Evolutionary conservation across 2,888 invertebrate species (phyloP).

Genomic region (Patella caerulea): DNA sequence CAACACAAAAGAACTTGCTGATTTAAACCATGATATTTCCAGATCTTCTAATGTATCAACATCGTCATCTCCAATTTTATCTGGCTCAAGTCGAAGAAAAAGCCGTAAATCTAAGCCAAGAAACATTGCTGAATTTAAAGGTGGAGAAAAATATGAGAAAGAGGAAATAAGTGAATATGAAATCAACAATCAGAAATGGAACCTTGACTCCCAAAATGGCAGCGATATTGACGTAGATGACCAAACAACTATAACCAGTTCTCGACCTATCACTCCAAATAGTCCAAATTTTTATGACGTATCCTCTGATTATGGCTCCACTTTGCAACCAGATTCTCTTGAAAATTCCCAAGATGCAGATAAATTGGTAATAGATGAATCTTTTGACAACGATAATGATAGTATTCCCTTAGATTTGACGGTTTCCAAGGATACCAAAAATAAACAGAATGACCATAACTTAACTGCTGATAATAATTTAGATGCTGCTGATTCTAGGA

Average conservation of each 20-base stretch:
- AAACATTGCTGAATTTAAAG: conserved; percentile 74
- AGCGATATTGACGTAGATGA: conserved; percentile 3
- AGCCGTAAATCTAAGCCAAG: conserved; percentile 76
- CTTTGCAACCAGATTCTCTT: neutral
- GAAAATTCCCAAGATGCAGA: conserved; percentile 8
- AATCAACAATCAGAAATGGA: conserved; percentile 51
- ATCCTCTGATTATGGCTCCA: conserved; percentile 18
- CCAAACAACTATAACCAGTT: neutral
- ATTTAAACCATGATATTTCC: conserved; percentile 19
- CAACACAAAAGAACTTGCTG: conserved; percentile 19
- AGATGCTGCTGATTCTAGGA: conserved; percentile 13
- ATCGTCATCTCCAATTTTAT: neutral
- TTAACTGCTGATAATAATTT: neutral
- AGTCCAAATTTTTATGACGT: neutral
- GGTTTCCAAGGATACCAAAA: conserved; percentile 12
- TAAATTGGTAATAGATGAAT: conserved; percentile 11
- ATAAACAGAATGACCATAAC: neutral
- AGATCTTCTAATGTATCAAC: neutral
- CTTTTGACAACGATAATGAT: neutral
- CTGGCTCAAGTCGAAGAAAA: conserved; percentile 41
- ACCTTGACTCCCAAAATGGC: neutral
- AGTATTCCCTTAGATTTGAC: conserved; percentile 32
- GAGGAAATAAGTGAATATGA: conserved; percentile 59
- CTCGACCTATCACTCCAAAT: neutral
- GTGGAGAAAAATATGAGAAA: conserved; percentile 40